Conservation (phyloP, 2,888 invertebrate genomes). For the Callinectes sapidus region DNA sequence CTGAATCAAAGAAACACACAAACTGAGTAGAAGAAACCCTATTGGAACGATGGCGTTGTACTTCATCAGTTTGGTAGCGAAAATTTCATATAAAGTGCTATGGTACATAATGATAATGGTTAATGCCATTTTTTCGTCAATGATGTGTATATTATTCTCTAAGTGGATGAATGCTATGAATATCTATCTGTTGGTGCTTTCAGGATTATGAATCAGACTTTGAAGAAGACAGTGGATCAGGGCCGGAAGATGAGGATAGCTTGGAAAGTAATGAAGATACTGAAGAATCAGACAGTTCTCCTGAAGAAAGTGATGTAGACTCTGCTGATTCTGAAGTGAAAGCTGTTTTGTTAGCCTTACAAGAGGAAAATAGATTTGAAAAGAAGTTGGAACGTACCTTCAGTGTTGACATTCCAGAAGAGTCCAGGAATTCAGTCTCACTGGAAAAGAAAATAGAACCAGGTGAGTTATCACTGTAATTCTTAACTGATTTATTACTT, state of each 20-base stretch:
- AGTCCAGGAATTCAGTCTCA: background rate
- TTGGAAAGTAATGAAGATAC: slow-evolving; percentile 34
- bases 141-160: background rate
- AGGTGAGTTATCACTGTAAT: slow-evolving; percentile 28
- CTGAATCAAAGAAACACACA: too few species aligned
- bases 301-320: slow-evolving; percentile 70
- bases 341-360: slow-evolving; percentile 77
- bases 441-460: background rate
- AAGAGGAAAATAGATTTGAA: slow-evolving; percentile 76
- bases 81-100: too few species aligned
- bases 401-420: slow-evolving; percentile 45
- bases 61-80: too few species aligned
- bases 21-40: too few species aligned
- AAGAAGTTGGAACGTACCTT: slow-evolving; percentile 49
- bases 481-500: background rate
- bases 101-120: too few species aligned
- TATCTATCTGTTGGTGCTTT: slow-evolving; percentile 59
- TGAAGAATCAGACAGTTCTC: slow-evolving; percentile 70
- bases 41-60: too few species aligned
- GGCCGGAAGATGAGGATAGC: slow-evolving; percentile 49
- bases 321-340: slow-evolving; percentile 75
- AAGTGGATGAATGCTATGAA: background rate
- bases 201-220: slow-evolving; percentile 79
- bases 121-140: too few species aligned
- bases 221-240: slow-evolving; percentile 75